Conservation (phyloP, 2,888 invertebrate species). For the Cosmia trapezina region DNA sequence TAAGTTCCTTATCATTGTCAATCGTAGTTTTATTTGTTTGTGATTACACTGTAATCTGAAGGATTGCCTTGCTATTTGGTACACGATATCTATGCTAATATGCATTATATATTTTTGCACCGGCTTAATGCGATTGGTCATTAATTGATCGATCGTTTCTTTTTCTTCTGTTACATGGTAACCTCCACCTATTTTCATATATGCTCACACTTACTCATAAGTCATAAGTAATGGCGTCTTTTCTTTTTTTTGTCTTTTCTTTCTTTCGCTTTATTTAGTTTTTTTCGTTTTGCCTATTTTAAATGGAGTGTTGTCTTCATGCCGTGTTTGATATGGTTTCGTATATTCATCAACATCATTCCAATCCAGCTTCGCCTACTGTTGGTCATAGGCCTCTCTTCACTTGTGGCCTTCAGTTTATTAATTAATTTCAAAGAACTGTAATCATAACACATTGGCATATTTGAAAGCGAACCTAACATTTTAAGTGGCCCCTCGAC, state of each 20-base stretch:
- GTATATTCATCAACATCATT: neutral
- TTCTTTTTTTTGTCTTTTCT: too few relatives aligned
- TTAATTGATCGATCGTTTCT: neutral
- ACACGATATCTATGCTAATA: neutral
- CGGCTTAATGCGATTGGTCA: neutral
- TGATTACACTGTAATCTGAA: conserved; percentile 18
- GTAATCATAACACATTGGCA: neutral
- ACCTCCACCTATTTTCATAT: neutral
- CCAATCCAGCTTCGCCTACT: neutral
- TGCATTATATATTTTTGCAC: neutral
- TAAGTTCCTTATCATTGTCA: conserved; percentile 24
- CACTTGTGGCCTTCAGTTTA: neutral
- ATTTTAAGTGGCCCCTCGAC: neutral
- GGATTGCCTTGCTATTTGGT: conserved; percentile 25
- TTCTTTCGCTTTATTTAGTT: too few relatives aligned
- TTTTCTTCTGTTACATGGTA: conserved; percentile 1
- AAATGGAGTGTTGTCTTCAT: neutral
- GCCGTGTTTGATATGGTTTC: neutral
- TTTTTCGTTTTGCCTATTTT: neutral
- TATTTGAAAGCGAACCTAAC: conserved; percentile 5
- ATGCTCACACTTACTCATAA: too few relatives aligned
- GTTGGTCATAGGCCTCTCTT: neutral
- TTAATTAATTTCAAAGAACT: neutral
- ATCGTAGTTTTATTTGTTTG: conserved; percentile 5
- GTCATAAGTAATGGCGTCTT: neutral